Evolutionary conservation across 92 coral and sea anemone species (phyloP), one percentile per base, ranked within the genome.

Genomic region (Phenganax marumi): DNA sequence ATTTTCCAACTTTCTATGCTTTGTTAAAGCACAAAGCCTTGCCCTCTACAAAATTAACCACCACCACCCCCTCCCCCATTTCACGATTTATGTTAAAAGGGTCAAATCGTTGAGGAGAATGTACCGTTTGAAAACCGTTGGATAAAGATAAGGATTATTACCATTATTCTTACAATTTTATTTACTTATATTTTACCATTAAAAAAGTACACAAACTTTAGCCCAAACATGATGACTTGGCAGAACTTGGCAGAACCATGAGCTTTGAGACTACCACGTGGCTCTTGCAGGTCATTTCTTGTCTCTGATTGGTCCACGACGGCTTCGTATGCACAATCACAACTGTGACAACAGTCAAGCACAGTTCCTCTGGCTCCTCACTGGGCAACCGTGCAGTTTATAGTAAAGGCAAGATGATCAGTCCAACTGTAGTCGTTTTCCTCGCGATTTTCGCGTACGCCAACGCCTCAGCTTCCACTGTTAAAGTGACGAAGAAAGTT

Each of bases 401-500:
- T 70, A 62, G 47, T 26, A 13, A 68, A 33, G 66, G 17, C 51
- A 57, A 46, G 14, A 49, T 53, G 66, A 26, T 2, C 61, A 22
- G 1, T 64, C 76, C 46, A 10, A 79, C 73, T 57, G 57, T 50
- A 0, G 71, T 85, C 18, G 83, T 57, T 10, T 13, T 50, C 8
- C 21, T 80, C 57, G 18, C 53, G 46, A 52, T 85, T 64, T 62
- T 85, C 19, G 85, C 85, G 9, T 48, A 51, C 71, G 88, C 76
- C 39, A 79, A 17, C 60, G 82, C 85, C n/a, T 80, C 48, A 17
- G 43, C 57, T 17, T 56, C 54, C 16, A 77, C 88, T 22, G 52
- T 76, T 18, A 52, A 14, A 21, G 85, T 85, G 17, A 85, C 85
- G n/a, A 51, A 80, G 21, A 80, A 85, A 16, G 76, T 75, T 62